Evolutionary conservation across 2,113 vertebrate species (phyloP).

Genomic region (Oxygymnocypris stewartii): DNA sequence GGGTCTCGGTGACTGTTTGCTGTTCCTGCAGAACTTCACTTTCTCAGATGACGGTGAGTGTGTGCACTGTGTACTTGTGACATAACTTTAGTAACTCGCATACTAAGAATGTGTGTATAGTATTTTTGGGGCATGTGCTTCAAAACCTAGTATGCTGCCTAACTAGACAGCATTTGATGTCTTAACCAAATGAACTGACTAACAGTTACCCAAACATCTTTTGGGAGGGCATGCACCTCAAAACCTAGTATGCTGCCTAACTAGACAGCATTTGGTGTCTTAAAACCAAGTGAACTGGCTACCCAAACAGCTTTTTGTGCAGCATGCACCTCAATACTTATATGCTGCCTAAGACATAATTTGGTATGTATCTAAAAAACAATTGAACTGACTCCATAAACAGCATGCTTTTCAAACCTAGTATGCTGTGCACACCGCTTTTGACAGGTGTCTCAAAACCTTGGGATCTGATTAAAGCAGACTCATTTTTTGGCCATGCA

Average conservation of each 20-base stretch:
- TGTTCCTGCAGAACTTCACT: slow-evolving; percentile 79
- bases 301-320: neutral
- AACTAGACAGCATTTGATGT: neutral
- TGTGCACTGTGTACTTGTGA: neutral
- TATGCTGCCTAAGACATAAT: neutral
- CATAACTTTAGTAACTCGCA: too few species aligned
- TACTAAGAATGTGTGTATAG: too few species aligned
- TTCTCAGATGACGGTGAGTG: slow-evolving; percentile 77
- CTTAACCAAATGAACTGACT: neutral
- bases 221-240: too few species aligned
- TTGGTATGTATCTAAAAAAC: neutral
- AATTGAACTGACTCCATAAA: neutral
- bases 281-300: neutral
- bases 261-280: neutral
- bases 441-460: neutral
- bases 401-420: neutral
- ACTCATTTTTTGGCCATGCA: neutral
- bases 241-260: too few species aligned
- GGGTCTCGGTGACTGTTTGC: slow-evolving; percentile 80
- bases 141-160: neutral
- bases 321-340: neutral
- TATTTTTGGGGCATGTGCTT: neutral
- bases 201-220: too few species aligned
- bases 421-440: neutral
- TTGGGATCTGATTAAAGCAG: neutral